Base-by-base conservation (phyloP, 1,140 invertebrate species). In the Spodoptera frugiperda region DNA sequence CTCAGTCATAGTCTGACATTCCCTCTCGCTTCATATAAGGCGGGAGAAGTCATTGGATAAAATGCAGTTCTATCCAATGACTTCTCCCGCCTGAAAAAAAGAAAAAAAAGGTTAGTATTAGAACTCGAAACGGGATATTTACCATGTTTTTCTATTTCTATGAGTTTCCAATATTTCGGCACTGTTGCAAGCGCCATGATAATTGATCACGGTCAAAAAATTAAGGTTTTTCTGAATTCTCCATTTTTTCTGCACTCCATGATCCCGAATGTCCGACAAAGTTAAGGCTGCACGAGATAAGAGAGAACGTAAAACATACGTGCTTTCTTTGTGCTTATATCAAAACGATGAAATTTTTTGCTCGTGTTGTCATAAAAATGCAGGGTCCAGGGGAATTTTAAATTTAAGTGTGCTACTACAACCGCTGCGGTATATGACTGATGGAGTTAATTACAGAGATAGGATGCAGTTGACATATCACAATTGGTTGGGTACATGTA, bases 291-390 rank as follows among this genome's bases (percentile, higher is more conserved):
- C 33, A 48, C 3, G 14, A 84, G 80, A 82, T 84, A 84, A 82
- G 76, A 61, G 59, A 19, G 51, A 67, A 68, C 76, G 81, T 84
- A 81, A 84, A 84, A 80, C 83, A 84, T 79, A 78, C 79, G 81
- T 73, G 65, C 54, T 76, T 83, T 83, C 78, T 84, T 84, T 84
- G 71, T 79, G 46, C 55, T 70, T 53, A 51, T 19, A 68, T 70
- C 67, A 53, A 54, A 53, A 70, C 21, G 30, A 39, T 44, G 67
- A 33, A 33, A 11, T 63, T 51, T 68, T 70, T 53, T 70, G 49
- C 30, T 70, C 21, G 30, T 30, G 14, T 54, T 53, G 49, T 70
- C 19, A 63, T 67, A 67, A 67, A 46, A 67, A 67, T 67, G 63
- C 63, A 67, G 63, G 63, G 11, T 67, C 21, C 17, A 48, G 44